Conservation (phyloP, 2,797 vertebrate species). For the Karalla daura region DNA sequence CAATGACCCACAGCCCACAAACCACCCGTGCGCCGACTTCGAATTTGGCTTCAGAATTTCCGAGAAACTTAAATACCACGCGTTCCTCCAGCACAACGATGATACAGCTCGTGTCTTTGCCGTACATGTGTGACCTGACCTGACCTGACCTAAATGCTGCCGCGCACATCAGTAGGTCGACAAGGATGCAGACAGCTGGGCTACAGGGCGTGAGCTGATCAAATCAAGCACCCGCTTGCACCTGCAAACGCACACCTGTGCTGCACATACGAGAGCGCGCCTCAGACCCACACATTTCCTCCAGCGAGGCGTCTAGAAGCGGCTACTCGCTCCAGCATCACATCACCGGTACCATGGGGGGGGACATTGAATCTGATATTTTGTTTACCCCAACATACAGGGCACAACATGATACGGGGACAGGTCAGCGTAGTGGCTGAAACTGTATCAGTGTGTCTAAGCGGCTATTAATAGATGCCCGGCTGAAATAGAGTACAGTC, state of each 20-base stretch:
- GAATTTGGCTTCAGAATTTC: background rate
- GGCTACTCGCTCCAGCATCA: conserved; percentile 7
- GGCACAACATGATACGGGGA: conserved; percentile 48
- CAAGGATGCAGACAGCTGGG: conserved; percentile 28
- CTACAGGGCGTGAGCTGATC: no score
- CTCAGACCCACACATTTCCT: no score
- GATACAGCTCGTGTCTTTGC: background rate
- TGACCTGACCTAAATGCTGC: conserved; percentile 11
- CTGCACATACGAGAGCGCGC: no score
- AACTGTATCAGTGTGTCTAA: conserved; percentile 46
- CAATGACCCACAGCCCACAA: no score
- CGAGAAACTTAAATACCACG: background rate
- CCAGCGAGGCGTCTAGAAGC: background rate
- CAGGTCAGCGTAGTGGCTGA: conserved; percentile 35
- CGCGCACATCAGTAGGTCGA: conserved; percentile 13
- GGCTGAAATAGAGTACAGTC: conserved; percentile 33
- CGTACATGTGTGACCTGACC: conserved; percentile 7
- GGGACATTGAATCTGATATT: conserved; percentile 53
- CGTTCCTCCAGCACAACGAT: background rate
- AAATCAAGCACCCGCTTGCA: no score
- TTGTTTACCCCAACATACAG: conserved; percentile 47
- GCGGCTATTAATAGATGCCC: conserved; percentile 69
- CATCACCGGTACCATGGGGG: conserved; percentile 6
- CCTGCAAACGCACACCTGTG: no score
- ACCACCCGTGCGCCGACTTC: no score